Conservation (phyloP, 2,888 invertebrate species). For the Caenorhabditis zanzibari region DNA sequence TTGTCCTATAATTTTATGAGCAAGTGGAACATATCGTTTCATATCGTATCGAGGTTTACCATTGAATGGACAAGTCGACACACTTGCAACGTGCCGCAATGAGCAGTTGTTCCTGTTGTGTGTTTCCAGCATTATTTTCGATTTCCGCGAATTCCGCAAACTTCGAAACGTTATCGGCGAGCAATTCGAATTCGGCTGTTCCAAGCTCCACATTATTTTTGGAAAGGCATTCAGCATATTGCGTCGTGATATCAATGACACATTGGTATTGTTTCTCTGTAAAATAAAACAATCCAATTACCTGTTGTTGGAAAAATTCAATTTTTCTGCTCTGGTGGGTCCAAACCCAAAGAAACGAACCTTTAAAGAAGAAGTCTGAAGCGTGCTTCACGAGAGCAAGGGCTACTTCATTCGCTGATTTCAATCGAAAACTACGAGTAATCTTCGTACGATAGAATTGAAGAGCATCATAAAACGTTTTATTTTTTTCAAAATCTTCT, state of each 20-base stretch:
- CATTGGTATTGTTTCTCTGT: conserved; percentile 62
- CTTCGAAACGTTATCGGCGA: conserved; percentile 30
- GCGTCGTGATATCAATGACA: conserved; percentile 49
- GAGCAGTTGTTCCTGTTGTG: conserved; percentile 24
- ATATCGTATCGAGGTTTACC: conserved; percentile 26
- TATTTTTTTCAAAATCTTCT: conserved; percentile 46
- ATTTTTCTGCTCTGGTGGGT: no score
- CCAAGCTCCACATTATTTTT: conserved; percentile 27
- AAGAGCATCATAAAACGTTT: conserved; percentile 62
- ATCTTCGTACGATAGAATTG: conserved; percentile 64
- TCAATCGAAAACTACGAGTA: conserved; percentile 53
- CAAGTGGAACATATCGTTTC: no score
- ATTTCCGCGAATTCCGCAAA: conserved; percentile 22
- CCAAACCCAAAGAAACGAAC: no score
- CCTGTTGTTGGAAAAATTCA: not conserved
- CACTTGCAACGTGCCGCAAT: conserved; percentile 30
- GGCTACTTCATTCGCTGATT: conserved; percentile 34
- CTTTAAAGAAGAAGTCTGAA: conserved; percentile 49
- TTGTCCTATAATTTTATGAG: conserved; percentile 31
- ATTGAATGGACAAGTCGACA: conserved; percentile 60
- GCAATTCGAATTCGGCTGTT: conserved; percentile 18
- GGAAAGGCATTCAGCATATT: conserved; percentile 42
- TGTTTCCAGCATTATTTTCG: conserved; percentile 19
- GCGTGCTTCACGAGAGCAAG: conserved; percentile 46
- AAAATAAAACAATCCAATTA: not conserved